Conservation (phyloP, 1,140 invertebrate species). For the Cotesia typhae region DNA sequence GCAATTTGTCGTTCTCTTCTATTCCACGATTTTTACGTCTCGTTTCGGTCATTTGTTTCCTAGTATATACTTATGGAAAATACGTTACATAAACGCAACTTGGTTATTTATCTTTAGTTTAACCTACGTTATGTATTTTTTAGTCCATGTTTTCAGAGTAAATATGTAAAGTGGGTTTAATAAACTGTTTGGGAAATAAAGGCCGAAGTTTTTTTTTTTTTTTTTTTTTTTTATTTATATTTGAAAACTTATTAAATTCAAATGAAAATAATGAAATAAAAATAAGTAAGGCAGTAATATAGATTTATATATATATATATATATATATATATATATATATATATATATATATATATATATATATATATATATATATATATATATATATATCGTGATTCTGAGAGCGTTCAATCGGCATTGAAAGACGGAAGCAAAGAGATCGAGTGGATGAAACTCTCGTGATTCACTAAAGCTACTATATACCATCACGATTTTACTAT, state of each 20-base stretch:
- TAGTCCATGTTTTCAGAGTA: too few species aligned
- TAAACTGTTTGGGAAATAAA: too few species aligned
- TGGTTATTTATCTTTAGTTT: too few species aligned
- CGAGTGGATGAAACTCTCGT: not conserved
- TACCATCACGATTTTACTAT: slow-evolving; percentile 17
- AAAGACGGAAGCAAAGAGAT: not conserved
- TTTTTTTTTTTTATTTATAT: too few species aligned
- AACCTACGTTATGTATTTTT: too few species aligned
- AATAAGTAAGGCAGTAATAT: not conserved
- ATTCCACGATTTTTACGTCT: slow-evolving; percentile 38
- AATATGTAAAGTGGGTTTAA: too few species aligned
- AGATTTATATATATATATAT: slow-evolving; percentile 5
- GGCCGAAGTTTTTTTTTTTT: too few species aligned
- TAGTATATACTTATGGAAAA: slow-evolving; percentile 17
- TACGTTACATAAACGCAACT: too few species aligned
- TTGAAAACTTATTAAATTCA: too few species aligned
- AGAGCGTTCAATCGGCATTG: slow-evolving; percentile 1
- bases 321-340: slow-evolving; percentile 8
- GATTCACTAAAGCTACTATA: not conserved
- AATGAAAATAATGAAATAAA: not conserved
- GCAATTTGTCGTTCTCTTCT: slow-evolving; percentile 44
- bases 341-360: slow-evolving; percentile 10
- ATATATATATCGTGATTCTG: not conserved
- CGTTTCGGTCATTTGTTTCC: slow-evolving; percentile 40
- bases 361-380: slow-evolving; percentile 8